These are phyloP conservation scores for Drosophila anomalata DNA, from an alignment of 2,888 invertebrate species.

Conservation along the genomic window DNA sequence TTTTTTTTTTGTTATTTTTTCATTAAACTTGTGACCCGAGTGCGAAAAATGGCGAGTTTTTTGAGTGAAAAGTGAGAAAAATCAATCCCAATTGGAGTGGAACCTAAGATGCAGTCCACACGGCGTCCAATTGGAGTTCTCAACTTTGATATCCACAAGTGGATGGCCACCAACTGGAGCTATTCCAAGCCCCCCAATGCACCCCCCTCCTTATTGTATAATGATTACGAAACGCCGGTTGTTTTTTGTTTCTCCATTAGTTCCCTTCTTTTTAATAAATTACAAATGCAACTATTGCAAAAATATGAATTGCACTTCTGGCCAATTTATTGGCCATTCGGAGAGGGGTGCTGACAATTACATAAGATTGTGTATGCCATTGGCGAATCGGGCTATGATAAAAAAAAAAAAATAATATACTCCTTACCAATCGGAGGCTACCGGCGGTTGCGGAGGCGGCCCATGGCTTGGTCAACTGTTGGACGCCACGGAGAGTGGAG, in stretches of 20 bases:
- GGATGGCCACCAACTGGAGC: not conserved
- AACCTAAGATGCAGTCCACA: slow-evolving; percentile 3
- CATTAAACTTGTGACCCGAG: slow-evolving; percentile 19
- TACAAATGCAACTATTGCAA: not conserved
- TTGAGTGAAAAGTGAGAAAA: slow-evolving; percentile 24
- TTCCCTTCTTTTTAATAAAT: not conserved
- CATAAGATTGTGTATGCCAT: slow-evolving; percentile 20
- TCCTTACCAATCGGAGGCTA: slow-evolving; percentile 75
- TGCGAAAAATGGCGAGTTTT: slow-evolving; percentile 2
- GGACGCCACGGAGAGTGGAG: slow-evolving; percentile 72
- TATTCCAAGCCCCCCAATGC: no score
- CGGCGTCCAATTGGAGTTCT: slow-evolving; percentile 1
- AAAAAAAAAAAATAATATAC: not conserved
- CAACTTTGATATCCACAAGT: not conserved
- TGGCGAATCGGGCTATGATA: not conserved
- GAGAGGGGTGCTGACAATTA: slow-evolving; percentile 6
- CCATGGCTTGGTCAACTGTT: slow-evolving; percentile 75
- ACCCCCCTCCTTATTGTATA: slow-evolving; percentile 21
- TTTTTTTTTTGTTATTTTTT: slow-evolving; percentile 12
- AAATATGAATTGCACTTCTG: not conserved
- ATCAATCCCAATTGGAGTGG: slow-evolving; percentile 30
- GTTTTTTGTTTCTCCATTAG: not conserved
- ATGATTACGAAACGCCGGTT: slow-evolving; percentile 44
- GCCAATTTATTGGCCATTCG: not conserved
- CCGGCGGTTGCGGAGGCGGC: slow-evolving; percentile 43